phyloP scores from a whole-genome alignment of 2,797 vertebrate species.

The Buceros bicornis region DNA sequence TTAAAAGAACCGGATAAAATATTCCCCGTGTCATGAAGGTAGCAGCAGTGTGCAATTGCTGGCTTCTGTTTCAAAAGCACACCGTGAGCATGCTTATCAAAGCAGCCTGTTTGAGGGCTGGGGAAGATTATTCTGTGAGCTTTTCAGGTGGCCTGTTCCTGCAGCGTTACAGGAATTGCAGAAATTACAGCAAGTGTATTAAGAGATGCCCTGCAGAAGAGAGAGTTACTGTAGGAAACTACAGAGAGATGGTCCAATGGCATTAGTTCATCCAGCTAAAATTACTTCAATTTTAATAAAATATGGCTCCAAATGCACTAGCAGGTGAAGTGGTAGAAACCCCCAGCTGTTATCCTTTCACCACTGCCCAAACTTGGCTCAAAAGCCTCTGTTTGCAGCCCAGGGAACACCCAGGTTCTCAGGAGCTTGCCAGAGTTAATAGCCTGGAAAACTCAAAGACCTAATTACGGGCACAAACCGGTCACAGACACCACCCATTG shows the following conservation, averaged over 20 bases:
- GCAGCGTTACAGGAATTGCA: neutral
- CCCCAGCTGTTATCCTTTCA: neutral
- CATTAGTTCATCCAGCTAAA: neutral
- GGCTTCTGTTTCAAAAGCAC: constrained; percentile 39
- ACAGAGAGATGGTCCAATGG: neutral
- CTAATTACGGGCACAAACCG: neutral
- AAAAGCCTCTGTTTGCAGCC: neutral
- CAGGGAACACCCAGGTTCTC: neutral
- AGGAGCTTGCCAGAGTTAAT: neutral
- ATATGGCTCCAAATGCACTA: neutral
- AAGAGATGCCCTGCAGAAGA: neutral
- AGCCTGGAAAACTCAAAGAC: neutral
- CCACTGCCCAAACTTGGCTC: neutral
- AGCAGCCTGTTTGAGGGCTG: neutral
- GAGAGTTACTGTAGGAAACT: neutral
- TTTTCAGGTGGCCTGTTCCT: constrained; percentile 2
- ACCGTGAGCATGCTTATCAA: neutral
- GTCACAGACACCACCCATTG: neutral
- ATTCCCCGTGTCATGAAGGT: neutral
- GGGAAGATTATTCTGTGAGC: neutral
- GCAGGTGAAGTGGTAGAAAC: neutral
- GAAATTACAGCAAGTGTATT: neutral
- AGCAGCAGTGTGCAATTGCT: neutral
- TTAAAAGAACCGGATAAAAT: neutral
- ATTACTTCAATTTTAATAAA: neutral